These are phyloP conservation scores for Caenorhabditis sp. DNA, from an alignment of 2,888 invertebrate species.

Conservation along the genomic window DNA sequence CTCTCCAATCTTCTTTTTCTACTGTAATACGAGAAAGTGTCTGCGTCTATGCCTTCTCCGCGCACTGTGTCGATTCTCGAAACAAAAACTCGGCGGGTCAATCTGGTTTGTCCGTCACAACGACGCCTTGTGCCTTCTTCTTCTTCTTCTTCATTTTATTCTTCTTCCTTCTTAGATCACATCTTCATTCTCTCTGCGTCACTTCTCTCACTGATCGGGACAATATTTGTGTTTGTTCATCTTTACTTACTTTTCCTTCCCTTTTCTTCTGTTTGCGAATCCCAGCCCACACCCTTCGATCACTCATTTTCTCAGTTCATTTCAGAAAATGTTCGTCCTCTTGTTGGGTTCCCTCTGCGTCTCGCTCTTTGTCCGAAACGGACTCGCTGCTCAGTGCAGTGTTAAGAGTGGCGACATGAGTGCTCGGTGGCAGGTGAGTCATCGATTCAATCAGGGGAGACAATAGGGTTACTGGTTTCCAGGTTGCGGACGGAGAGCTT, in stretches of 20 bases:
- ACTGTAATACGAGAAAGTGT: slow-evolving; percentile 21
- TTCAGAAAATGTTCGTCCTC: slow-evolving; percentile 35
- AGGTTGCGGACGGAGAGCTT: slow-evolving; percentile 59
- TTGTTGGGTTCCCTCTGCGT: slow-evolving; percentile 29
- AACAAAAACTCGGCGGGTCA: slow-evolving; percentile 48
- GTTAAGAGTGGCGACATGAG: slow-evolving; percentile 56
- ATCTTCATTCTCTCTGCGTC: slow-evolving; percentile 20
- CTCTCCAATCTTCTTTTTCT: slow-evolving; percentile 1
- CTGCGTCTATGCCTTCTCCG: slow-evolving; percentile 16
- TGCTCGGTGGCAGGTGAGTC: slow-evolving; percentile 63
- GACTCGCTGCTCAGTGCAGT: slow-evolving; percentile 53
- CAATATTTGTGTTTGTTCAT: slow-evolving; percentile 40
- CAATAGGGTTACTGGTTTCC: not conserved
- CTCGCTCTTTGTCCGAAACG: slow-evolving; percentile 6
- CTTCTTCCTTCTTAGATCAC: slow-evolving; percentile 20
- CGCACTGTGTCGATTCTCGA: slow-evolving; percentile 23
- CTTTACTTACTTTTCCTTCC: slow-evolving; percentile 8
- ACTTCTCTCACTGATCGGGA: slow-evolving; percentile 9
- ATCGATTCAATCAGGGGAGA: not conserved
- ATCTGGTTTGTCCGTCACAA: slow-evolving; percentile 48
- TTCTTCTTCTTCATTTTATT: not conserved
- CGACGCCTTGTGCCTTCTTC: slow-evolving; percentile 27
- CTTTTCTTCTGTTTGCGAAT: slow-evolving; percentile 18
- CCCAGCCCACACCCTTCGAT: slow-evolving; percentile 12
- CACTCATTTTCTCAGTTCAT: slow-evolving; percentile 4